A percentile compares a stretch with the other conserved stretches of the same genome.
Conservation (phyloP, 2,113 vertebrate species). For the Takifugu bimaculatus region DNA sequence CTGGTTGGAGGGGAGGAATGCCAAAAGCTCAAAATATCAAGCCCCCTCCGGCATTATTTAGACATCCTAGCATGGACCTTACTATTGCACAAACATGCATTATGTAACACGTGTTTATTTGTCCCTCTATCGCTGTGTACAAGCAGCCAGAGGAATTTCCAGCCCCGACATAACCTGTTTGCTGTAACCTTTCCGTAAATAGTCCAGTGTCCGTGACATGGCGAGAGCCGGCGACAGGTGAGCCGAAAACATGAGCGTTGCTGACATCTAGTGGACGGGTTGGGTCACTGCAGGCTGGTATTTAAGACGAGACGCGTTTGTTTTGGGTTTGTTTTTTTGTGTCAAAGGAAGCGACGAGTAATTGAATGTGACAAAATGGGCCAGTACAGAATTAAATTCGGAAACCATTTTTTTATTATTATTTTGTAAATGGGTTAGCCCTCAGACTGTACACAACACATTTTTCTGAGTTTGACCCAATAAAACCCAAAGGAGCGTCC, state of each 20-base stretch:
- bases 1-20: slow-evolving; percentile 22
- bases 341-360: neutral
- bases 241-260: neutral
- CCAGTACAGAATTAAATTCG: slow-evolving; percentile 83
- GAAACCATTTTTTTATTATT: slow-evolving; percentile 63
- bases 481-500: slow-evolving; percentile 86
- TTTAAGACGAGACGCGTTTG: neutral
- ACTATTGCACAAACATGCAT: slow-evolving; percentile 32
- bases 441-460: slow-evolving; percentile 93
- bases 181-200: slow-evolving; percentile 57
- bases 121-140: neutral
- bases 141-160: slow-evolving; percentile 26
- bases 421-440: slow-evolving; percentile 83
- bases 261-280: slow-evolving; percentile 42
- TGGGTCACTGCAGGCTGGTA: neutral
- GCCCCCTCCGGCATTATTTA: slow-evolving; percentile 22
- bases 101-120: slow-evolving; percentile 47
- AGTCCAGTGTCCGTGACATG: slow-evolving; percentile 52
- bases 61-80: slow-evolving; percentile 39
- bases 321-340: neutral
- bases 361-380: slow-evolving; percentile 45
- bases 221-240: slow-evolving; percentile 28
- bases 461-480: slow-evolving; percentile 81
- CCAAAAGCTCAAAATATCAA: slow-evolving; percentile 46
- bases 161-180: slow-evolving; percentile 41